Evolutionary conservation across 2,113 vertebrate genomes (phyloP).

Genomic region (Anolis sagrei): DNA sequence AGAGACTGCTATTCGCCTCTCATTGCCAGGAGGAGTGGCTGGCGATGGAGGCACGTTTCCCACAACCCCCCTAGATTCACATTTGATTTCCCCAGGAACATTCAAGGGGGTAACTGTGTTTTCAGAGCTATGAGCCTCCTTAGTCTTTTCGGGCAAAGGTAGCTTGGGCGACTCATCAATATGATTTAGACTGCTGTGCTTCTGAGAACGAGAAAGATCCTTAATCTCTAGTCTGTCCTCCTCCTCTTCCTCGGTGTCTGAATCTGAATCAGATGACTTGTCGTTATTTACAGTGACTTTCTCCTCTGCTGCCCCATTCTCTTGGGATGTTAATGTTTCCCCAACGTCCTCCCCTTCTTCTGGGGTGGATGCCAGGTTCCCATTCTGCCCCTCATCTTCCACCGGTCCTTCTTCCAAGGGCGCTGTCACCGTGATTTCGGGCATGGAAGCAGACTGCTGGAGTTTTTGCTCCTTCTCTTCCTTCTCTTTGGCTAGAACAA

Average conservation of each 20-base stretch:
- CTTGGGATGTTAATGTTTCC: background rate
- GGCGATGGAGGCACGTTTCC: constrained; percentile 45
- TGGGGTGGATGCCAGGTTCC: fast-evolving
- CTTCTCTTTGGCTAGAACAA: constrained; percentile 86
- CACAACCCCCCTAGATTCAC: background rate
- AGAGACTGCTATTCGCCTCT: constrained; percentile 88
- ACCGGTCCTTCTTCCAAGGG: constrained; percentile 59
- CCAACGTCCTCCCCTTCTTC: background rate
- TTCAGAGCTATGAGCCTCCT: constrained; percentile 42
- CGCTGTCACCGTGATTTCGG: constrained; percentile 77
- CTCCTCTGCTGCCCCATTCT: constrained; percentile 28
- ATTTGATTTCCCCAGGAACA: fast-evolving
- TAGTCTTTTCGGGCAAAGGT: fast-evolving
- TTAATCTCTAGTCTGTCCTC: constrained; percentile 24
- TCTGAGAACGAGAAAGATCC: fast-evolving
- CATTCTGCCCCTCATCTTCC: fast-evolving
- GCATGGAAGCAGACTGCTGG: constrained; percentile 88
- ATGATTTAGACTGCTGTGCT: fast-evolving
- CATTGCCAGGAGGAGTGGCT: constrained; percentile 47
- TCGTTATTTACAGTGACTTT: fast-evolving
- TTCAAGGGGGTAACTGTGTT: background rate
- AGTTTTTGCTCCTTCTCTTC: constrained; percentile 89
- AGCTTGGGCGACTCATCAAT: fast-evolving
- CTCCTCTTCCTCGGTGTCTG: constrained; percentile 80
- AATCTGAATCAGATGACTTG: constrained; percentile 81